Percentiles rank a stretch among this genome's conserved stretches.
phyloP scores from a whole-genome alignment of 92 coral and sea anemone genomes.

The Scolanthus callimorphus region DNA sequence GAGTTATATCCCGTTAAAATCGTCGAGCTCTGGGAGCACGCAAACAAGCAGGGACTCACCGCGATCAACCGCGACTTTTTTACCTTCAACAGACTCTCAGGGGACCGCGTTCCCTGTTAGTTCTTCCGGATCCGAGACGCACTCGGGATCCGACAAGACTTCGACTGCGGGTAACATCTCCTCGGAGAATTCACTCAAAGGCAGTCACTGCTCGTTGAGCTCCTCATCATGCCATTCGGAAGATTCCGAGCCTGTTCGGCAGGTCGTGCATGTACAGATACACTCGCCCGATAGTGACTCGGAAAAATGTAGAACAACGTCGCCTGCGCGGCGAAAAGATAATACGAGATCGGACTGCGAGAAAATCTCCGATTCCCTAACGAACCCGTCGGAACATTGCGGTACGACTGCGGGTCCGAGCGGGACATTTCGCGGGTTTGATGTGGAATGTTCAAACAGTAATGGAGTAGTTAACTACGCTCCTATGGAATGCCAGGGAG shows the following conservation, averaged over 20 bases:
- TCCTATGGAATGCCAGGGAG: background rate
- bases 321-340: conserved; percentile 45
- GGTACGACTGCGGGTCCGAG: conserved; percentile 23
- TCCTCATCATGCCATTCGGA: conserved; percentile 73
- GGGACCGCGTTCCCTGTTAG: conserved; percentile 62
- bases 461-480: background rate
- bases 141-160: conserved; percentile 63
- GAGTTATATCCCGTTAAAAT: conserved; percentile 62
- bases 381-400: background rate
- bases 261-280: conserved; percentile 63
- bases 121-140: conserved; percentile 58
- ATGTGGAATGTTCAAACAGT: background rate
- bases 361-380: background rate
- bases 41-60: conserved; percentile 85
- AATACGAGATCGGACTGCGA: background rate
- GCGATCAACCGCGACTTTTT: conserved; percentile 80
- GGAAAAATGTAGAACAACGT: conserved; percentile 39
- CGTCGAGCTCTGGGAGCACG: conserved; percentile 82
- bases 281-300: conserved; percentile 85
- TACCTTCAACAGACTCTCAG: conserved; percentile 70
- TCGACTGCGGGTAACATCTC: conserved; percentile 65
- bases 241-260: conserved; percentile 52
- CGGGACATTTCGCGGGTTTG: conserved; percentile 1
- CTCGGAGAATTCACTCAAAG: conserved; percentile 78
- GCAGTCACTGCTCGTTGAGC: conserved; percentile 63